Evolutionary conservation across 2,888 invertebrate species (phyloP).

Genomic region (Standfussiana lucernea): DNA sequence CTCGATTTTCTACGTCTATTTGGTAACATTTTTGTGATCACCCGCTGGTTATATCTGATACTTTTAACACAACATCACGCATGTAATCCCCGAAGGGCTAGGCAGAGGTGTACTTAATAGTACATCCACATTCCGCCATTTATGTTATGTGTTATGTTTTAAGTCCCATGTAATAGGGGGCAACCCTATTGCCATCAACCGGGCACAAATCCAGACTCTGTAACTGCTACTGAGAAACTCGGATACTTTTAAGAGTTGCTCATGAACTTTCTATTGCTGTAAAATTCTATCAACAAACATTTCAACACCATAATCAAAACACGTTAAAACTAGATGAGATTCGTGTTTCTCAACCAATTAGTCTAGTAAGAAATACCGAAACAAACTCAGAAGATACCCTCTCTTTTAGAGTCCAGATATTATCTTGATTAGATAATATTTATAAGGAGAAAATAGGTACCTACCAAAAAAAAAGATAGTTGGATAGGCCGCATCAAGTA

Average conservation of each 20-base stretch:
- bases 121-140: too few relatives aligned
- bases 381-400: background rate
- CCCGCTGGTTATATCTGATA: too few relatives aligned
- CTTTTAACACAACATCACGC: too few relatives aligned
- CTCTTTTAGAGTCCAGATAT: background rate
- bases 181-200: too few relatives aligned
- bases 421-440: background rate
- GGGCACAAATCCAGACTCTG: too few relatives aligned
- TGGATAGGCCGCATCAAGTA: background rate
- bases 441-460: background rate
- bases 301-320: background rate
- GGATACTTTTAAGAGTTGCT: background rate
- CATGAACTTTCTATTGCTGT: background rate
- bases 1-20: slow-evolving; percentile 7
- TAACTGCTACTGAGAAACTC: too few relatives aligned
- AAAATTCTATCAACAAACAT: background rate
- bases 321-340: background rate
- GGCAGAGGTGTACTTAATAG: too few relatives aligned
- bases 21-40: background rate
- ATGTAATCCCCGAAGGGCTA: too few relatives aligned
- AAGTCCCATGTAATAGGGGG: too few relatives aligned
- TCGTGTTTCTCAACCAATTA: background rate
- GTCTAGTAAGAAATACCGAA: background rate
- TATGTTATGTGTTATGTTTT: too few relatives aligned
- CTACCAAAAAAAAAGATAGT: background rate